Conservation (phyloP, 2,113 vertebrate genomes). For the Plestiodon gilberti region DNA sequence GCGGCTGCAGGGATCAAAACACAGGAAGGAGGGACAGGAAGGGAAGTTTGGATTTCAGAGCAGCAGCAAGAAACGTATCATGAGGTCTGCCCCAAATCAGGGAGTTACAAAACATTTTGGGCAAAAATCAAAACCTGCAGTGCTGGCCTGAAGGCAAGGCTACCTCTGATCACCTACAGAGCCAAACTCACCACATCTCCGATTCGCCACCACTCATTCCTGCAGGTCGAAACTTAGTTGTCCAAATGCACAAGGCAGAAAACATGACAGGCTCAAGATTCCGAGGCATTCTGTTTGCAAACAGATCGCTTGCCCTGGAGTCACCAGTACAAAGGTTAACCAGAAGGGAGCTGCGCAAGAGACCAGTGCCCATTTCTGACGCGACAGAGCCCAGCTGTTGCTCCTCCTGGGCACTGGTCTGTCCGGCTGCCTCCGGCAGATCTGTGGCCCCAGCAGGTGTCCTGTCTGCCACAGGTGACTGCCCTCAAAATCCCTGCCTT, state of each 20-base stretch:
- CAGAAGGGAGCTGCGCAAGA: background rate
- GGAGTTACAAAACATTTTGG: too few species aligned
- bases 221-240: too few species aligned
- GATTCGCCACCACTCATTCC: background rate
- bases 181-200: background rate
- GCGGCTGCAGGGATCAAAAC: too few species aligned
- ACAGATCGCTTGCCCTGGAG: background rate
- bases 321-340: background rate
- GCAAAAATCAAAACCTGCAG: too few species aligned
- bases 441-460: background rate
- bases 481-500: background rate
- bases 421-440: background rate
- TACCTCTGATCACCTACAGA: background rate
- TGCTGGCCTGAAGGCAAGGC: too few species aligned
- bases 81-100: too few species aligned
- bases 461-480: background rate
- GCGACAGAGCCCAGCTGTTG: background rate
- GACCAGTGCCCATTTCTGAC: background rate
- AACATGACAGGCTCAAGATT: too few species aligned
- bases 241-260: too few species aligned
- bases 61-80: too few species aligned
- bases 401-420: background rate
- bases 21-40: too few species aligned
- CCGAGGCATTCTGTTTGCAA: background rate
- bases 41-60: too few species aligned